phyloP scores from a whole-genome alignment of 2,113 vertebrate genomes.

The Microtus oregoni region DNA sequence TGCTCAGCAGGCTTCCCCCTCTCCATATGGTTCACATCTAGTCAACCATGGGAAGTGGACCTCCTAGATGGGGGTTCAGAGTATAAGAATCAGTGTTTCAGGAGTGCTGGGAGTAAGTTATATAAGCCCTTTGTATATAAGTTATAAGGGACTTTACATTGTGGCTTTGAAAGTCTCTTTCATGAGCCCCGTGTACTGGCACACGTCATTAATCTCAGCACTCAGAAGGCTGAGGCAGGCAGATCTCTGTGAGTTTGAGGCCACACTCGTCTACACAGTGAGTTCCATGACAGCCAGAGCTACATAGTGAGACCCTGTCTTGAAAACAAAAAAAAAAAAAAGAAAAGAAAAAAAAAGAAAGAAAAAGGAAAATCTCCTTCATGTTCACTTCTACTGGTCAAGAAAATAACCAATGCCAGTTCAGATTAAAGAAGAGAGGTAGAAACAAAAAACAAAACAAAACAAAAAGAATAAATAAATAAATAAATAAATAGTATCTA shows the following conservation, averaged over 20 bases:
- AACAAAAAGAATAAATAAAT: neutral
- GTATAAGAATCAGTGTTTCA: neutral
- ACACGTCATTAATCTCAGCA: neutral
- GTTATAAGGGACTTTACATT: neutral
- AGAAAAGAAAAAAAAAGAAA: no score
- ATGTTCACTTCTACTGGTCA: neutral
- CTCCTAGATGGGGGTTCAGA: neutral
- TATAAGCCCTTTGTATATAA: neutral
- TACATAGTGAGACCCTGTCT: neutral
- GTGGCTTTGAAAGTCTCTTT: neutral
- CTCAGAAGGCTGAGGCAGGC: neutral
- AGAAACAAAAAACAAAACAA: neutral
- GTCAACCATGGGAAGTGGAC: neutral
- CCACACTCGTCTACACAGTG: neutral
- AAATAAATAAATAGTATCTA: neutral
- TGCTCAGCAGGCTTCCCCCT: neutral
- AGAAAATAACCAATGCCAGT: constrained; percentile 32
- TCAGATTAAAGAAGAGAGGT: neutral
- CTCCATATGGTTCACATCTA: neutral
- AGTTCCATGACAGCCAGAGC: neutral
- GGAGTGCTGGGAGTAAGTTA: neutral
- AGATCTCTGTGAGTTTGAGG: neutral
- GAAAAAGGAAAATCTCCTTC: neutral
- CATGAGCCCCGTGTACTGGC: neutral
- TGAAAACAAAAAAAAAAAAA: neutral